Percentiles rank a stretch among this genome's conserved stretches.
These are phyloP conservation scores for Saturnia japonica DNA, from an alignment of 2,888 invertebrate species.

Conservation along the genomic window DNA sequence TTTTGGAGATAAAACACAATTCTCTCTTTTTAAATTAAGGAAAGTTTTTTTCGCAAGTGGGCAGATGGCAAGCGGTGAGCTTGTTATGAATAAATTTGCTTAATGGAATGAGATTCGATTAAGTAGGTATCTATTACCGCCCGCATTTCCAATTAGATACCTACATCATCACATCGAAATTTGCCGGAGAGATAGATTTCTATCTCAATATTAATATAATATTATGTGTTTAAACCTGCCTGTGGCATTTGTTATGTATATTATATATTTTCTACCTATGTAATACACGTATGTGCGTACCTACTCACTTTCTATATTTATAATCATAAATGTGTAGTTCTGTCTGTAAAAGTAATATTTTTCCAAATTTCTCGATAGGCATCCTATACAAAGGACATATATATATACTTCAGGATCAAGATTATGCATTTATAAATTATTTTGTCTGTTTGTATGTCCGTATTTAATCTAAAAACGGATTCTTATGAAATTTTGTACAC, in stretches of 20 bases:
- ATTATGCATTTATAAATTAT: too few species aligned
- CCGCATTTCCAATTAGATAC: slow-evolving; percentile 36
- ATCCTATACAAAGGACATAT: too few species aligned
- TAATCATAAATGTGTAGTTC: too few species aligned
- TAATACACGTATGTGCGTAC: not conserved
- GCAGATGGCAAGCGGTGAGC: slow-evolving; percentile 35
- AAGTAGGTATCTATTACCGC: slow-evolving; percentile 38
- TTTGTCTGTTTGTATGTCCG: too few species aligned
- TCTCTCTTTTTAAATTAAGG: slow-evolving; percentile 28
- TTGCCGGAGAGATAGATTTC: slow-evolving; percentile 18
- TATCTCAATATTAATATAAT: slow-evolving; percentile 15
- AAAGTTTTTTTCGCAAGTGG: slow-evolving; percentile 35
- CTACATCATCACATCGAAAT: slow-evolving; percentile 28
- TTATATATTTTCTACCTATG: not conserved
- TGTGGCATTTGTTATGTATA: not conserved
- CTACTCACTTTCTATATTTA: not conserved
- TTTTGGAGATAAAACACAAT: slow-evolving; percentile 22
- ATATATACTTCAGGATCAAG: too few species aligned
- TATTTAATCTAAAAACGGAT: too few species aligned
- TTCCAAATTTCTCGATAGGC: too few species aligned
- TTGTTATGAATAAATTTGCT: slow-evolving; percentile 50
- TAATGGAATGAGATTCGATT: slow-evolving; percentile 49
- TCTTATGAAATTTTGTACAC: too few species aligned
- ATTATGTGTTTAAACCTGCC: not conserved
- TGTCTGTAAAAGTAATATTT: too few species aligned